A percentile compares a stretch with the other conserved stretches of the same genome.
Evolutionary conservation across 1,140 invertebrate genomes (phyloP).

Genomic region (Ruditapes philippinarum): DNA sequence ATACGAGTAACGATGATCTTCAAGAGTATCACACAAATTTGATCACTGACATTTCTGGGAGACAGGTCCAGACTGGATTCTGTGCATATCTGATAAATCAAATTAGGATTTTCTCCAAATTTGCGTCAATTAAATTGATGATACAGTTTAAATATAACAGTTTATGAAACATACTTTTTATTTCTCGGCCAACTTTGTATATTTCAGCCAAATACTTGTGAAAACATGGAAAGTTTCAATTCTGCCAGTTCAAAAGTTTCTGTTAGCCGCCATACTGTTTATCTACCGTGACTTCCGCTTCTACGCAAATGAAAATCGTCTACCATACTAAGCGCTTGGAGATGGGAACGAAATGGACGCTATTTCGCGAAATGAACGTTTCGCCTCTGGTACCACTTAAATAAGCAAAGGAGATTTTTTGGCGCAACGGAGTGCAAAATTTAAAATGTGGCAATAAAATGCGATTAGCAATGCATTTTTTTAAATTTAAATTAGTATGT

Average conservation of each 20-base stretch:
- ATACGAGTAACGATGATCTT: background rate
- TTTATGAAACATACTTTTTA: background rate
- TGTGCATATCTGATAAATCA: background rate
- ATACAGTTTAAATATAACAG: background rate
- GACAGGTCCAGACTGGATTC: constrained; percentile 15
- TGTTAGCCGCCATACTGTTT: constrained; percentile 23
- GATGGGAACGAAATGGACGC: no score
- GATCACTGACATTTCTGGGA: background rate
- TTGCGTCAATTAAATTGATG: background rate
- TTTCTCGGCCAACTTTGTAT: background rate
- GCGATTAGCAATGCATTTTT: no score
- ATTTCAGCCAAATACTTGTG: background rate
- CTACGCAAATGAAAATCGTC: no score
- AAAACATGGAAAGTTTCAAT: background rate
- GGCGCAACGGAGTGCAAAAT: no score
- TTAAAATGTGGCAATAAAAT: no score
- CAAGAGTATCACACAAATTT: background rate
- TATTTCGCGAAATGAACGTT: no score
- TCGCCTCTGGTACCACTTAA: no score
- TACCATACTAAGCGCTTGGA: no score
- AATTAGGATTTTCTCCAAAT: background rate
- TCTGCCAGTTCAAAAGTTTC: background rate
- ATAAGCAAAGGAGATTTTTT: no score
- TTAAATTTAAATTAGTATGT: no score
- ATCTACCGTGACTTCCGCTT: background rate